Evolutionary conservation across 2,113 vertebrate genomes (phyloP).

Genomic region (Pseudorectes ferrugineus): DNA sequence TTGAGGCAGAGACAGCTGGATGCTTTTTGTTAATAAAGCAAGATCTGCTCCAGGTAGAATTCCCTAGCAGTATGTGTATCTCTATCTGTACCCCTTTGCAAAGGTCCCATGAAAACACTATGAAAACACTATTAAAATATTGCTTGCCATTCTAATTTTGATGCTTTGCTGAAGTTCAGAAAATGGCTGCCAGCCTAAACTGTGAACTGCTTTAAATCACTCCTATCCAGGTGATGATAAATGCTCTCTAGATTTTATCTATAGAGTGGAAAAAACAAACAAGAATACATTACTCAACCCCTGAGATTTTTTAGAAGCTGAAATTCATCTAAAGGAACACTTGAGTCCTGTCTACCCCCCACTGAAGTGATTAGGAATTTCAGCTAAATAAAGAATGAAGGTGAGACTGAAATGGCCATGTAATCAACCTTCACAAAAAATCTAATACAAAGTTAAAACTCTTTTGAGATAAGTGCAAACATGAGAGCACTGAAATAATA

Average conservation of each 20-base stretch:
- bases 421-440: constrained; percentile 59
- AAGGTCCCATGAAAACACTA: not conserved
- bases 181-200: constrained; percentile 26
- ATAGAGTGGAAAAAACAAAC: constrained; percentile 39
- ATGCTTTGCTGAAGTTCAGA: not conserved
- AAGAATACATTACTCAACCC: constrained; percentile 38
- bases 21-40: not conserved
- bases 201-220: constrained; percentile 25
- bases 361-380: constrained; percentile 57
- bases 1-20: not conserved
- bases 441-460: constrained; percentile 52
- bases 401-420: constrained; percentile 52
- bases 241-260: constrained; percentile 48
- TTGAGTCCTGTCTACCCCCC: constrained; percentile 49
- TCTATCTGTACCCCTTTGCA: not conserved
- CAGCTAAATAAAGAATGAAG: constrained; percentile 58
- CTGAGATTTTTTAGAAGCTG: constrained; percentile 41
- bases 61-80: not conserved
- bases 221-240: constrained; percentile 21
- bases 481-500: constrained; percentile 22
- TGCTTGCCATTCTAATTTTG: not conserved
- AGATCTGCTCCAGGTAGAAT: not conserved
- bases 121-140: not conserved
- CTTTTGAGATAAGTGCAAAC: constrained; percentile 54
- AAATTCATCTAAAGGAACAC: constrained; percentile 56